Evolutionary conservation across 2,797 vertebrate genomes (phyloP), one percentile per base, ranked within the genome.

Genomic region (Argyrosomus regius): DNA sequence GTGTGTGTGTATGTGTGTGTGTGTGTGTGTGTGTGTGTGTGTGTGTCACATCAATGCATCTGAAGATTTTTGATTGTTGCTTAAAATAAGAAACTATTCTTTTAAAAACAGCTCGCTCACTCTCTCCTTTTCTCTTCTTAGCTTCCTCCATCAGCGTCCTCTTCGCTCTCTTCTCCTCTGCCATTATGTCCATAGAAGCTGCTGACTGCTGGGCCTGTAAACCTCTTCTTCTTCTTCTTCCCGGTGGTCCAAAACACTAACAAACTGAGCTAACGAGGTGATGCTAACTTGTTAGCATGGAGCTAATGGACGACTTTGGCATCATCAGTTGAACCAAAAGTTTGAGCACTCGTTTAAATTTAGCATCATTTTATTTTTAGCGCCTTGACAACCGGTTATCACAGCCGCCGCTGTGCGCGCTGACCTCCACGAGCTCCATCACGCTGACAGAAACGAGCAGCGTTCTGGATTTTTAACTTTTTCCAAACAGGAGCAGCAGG

Each of bases 1-100:
- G 84, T 56, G 73, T 73, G 71, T 60, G 58, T 68, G 82, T 76
- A n/a, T 20, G 14, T 54, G 35, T 43, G 64, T 62, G 62, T 31
- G 45, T 50, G 26, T 35, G 65, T 54, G 16, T 57, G 67, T 52
- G 60, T 54, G 67, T 52, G 60, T 62, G 62, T 35, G 46, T 52
- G 28, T 39, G 65, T 28, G 22, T 57, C 57, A 16, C 65, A 72
- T 26, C 45, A 28, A 48, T 41, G 41, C 45, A 26, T 65, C 53
- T 22, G 5, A 60, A 72, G 39, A 73, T 70, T 60, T 35, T 26
- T 6, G 39, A 66, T 49, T 64, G 59, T 41, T 9, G 57, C 61
- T 61, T 65, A 61, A 75, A 80, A 61, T 26, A 43, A 72, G 4
- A 59, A 39, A 18, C 50, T 35, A 41, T 46, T 18, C 3, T 45